phyloP scores from a whole-genome alignment of 2,113 vertebrate genomes.

The Upupa epops region DNA sequence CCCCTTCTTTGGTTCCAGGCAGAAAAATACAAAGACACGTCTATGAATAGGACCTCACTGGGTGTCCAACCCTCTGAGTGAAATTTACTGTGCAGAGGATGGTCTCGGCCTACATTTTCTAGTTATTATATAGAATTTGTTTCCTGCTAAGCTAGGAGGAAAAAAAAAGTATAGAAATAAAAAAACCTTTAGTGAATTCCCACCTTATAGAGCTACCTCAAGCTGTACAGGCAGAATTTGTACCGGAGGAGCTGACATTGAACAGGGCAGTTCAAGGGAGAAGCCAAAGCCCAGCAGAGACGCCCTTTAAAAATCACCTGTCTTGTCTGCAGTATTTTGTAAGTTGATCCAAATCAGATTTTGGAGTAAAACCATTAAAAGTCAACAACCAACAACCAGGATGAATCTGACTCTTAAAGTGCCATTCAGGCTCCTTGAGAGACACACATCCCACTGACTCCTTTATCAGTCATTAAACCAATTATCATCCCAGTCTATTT shows the following conservation, averaged over 20 bases:
- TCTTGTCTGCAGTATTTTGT: slow-evolving; percentile 25
- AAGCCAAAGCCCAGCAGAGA: slow-evolving; percentile 38
- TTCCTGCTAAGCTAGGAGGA: slow-evolving; percentile 56
- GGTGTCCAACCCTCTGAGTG: slow-evolving; percentile 60
- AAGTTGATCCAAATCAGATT: slow-evolving; percentile 32
- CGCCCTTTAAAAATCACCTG: slow-evolving; percentile 10
- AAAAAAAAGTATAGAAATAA: slow-evolving; percentile 40
- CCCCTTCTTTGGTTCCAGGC: slow-evolving; percentile 65
- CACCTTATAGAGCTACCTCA: slow-evolving; percentile 32
- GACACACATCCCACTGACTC: slow-evolving; percentile 48
- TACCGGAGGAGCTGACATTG: neutral
- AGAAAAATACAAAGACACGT: slow-evolving; percentile 64
- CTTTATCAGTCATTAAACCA: slow-evolving; percentile 68
- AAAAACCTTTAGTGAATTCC: slow-evolving; percentile 51
- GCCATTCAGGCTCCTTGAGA: slow-evolving; percentile 51
- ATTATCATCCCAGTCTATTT: slow-evolving; percentile 69
- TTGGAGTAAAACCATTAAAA: slow-evolving; percentile 44
- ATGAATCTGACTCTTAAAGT: slow-evolving; percentile 54
- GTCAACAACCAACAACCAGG: slow-evolving; percentile 48
- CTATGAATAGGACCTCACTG: slow-evolving; percentile 65
- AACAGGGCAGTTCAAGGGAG: slow-evolving; percentile 10
- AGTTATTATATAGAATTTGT: slow-evolving; percentile 66
- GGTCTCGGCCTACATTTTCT: slow-evolving; percentile 64
- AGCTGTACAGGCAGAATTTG: slow-evolving; percentile 35
- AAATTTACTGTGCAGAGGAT: slow-evolving; percentile 65